Base-by-base conservation (phyloP, 2,888 invertebrate genomes). In the Podotricha telesiphe region DNA sequence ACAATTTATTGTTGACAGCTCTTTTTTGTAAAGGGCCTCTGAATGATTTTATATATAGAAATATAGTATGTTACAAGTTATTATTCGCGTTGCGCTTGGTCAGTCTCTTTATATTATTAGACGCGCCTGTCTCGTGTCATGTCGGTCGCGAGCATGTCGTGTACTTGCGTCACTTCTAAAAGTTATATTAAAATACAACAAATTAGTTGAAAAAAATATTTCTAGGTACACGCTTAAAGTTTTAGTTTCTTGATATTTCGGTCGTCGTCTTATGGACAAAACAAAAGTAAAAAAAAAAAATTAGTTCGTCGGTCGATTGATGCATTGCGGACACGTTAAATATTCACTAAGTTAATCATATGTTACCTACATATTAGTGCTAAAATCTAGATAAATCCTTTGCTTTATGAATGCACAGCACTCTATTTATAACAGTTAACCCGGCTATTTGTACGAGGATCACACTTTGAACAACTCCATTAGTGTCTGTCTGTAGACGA, bases 61-160 rank as follows among this genome's bases (percentile, higher is more conserved):
- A 62, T 34, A 48, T 34, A 48, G 15, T 68, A 65, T 67, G 50
- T 65, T 65, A 68, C 61, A 70, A 70, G 68, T 70, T 67, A 65
- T 48, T 61, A 68, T 42, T 61, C 34, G 34, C 42, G 48, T 28
- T 45, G 61, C 53, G 51, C 59, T 59, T 70, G 67, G 56, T 45
- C 67, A 61, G 42, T 67, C 63, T 28, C 55, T 65, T 51, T 58
- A 48, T 55, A 55, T 66, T 64, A 64, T 64, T 62, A 62, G 62
- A 62, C 62, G 13, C 34, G 62, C 48, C 62, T 62, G 62, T 62
- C 62, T 48, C 62, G 62, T 62, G 62, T 62, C 50, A 48, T 50
- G 20, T 62, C 50, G 34, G 48, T 37, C 15, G 59, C 45, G 45
- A 59, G n/a, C 22, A 59, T 15, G 20, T 45, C 40, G 15, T 37